Conservation (phyloP, 1,140 invertebrate species). For the Scylla paramamosain region DNA sequence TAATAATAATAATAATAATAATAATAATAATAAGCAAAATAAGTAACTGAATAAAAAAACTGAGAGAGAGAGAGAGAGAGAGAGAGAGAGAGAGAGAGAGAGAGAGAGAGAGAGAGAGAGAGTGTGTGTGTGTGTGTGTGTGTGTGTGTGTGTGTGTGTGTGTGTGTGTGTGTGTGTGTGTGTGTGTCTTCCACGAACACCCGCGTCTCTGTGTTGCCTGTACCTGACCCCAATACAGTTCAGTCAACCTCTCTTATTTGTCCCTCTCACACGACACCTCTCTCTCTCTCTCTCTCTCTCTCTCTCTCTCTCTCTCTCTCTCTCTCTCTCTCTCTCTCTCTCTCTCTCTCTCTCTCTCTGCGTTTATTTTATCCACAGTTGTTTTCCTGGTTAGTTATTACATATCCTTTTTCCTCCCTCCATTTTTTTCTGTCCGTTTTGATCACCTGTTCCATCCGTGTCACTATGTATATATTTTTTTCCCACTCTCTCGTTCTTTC, state of each 20-base stretch:
- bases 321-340: conserved; percentile 44
- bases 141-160: conserved; percentile 15
- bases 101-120: too few relatives aligned
- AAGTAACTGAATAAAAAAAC: too few relatives aligned
- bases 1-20: too few relatives aligned
- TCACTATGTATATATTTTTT: too few relatives aligned
- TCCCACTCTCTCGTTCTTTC: too few relatives aligned
- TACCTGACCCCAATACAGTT: conserved; percentile 55
- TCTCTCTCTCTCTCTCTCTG: conserved; percentile 43
- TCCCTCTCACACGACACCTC: conserved; percentile 1
- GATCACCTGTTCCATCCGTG: too few relatives aligned
- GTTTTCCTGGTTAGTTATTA: conserved; percentile 11
- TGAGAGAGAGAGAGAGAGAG: too few relatives aligned
- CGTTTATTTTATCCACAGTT: neutral
- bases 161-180: conserved; percentile 18
- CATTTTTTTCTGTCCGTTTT: neutral
- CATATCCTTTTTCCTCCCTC: neutral
- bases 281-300: neutral
- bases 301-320: neutral
- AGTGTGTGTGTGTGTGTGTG: too few relatives aligned
- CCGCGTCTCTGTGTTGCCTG: conserved; percentile 34
- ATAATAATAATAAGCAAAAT: too few relatives aligned
- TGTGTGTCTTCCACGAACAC: conserved; percentile 39
- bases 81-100: too few relatives aligned
- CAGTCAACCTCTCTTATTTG: conserved; percentile 53